Evolutionary conservation across 2,113 vertebrate species (phyloP).

Genomic region (Empidonax traillii): DNA sequence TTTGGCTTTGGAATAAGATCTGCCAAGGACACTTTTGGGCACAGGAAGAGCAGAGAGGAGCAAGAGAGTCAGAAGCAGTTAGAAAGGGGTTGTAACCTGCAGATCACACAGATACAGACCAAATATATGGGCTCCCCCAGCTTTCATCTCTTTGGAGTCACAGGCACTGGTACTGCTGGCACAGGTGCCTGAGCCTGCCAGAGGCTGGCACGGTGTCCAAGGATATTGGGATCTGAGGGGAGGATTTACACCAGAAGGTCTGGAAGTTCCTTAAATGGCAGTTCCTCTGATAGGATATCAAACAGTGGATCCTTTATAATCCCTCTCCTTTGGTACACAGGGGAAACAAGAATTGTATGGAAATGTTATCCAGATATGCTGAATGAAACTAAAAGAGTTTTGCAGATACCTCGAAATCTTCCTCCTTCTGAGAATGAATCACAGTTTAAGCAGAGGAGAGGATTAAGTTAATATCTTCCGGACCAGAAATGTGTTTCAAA

Average conservation of each 20-base stretch:
- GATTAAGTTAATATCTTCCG: constrained; percentile 62
- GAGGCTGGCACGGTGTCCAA: not conserved
- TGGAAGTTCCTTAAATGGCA: not conserved
- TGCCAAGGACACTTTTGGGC: accelerated
- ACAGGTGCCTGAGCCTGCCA: accelerated
- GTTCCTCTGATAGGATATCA: not conserved
- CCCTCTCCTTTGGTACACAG: not conserved
- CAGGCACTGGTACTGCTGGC: accelerated
- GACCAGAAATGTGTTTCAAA: constrained; percentile 50
- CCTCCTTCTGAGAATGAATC: constrained; percentile 48
- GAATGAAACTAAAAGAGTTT: constrained; percentile 9
- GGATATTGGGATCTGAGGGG: accelerated
- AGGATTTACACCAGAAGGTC: not conserved
- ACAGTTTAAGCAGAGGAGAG: constrained; percentile 49
- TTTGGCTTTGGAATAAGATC: not conserved
- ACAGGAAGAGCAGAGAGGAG: accelerated
- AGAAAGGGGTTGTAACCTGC: not conserved
- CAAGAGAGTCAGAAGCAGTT: not conserved
- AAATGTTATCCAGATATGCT: not conserved
- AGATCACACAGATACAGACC: too few species aligned
- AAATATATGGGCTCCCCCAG: accelerated
- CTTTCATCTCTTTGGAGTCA: not conserved
- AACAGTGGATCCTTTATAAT: not conserved
- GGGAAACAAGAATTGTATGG: not conserved
- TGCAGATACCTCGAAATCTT: not conserved